phyloP scores from a whole-genome alignment of 2,113 vertebrate genomes.

The Sula dactylatra region DNA sequence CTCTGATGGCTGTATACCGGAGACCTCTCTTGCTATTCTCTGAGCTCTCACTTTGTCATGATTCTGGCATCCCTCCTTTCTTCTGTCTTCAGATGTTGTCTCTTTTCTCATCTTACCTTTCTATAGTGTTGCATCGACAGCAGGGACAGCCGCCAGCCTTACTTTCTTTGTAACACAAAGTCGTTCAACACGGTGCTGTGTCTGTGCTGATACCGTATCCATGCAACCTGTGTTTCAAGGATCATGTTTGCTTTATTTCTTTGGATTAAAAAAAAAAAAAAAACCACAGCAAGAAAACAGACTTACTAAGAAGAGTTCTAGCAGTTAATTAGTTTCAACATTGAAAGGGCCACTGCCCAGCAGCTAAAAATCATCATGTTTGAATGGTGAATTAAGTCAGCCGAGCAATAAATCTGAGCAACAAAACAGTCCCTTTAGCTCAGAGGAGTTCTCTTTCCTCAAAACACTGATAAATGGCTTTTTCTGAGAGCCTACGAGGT shows the following conservation, averaged over 20 bases:
- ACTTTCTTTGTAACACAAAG: background rate
- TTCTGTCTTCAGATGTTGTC: background rate
- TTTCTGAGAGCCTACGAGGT: constrained; percentile 17
- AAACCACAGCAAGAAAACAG: background rate
- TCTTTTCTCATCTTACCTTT: background rate
- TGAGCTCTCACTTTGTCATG: background rate
- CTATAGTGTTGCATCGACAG: accelerated
- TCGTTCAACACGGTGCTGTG: background rate
- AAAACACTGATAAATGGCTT: constrained; percentile 42
- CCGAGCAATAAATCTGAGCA: constrained; percentile 58
- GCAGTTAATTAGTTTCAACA: constrained; percentile 54
- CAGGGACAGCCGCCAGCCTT: background rate
- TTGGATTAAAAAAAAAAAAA: background rate
- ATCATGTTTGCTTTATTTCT: background rate
- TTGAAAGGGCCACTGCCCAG: constrained; percentile 47
- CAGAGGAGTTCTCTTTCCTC: background rate
- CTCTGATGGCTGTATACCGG: accelerated
- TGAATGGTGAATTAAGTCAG: constrained; percentile 54
- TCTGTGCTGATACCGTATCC: background rate
- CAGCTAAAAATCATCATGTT: constrained; percentile 54
- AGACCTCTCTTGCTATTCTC: background rate
- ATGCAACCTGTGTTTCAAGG: background rate
- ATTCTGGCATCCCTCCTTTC: background rate
- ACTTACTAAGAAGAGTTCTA: background rate
- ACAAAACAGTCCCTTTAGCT: constrained; percentile 42